Percentiles rank a stretch among this genome's conserved stretches.
phyloP scores from a whole-genome alignment of 2,113 vertebrate genomes.

The Aix galericulata region DNA sequence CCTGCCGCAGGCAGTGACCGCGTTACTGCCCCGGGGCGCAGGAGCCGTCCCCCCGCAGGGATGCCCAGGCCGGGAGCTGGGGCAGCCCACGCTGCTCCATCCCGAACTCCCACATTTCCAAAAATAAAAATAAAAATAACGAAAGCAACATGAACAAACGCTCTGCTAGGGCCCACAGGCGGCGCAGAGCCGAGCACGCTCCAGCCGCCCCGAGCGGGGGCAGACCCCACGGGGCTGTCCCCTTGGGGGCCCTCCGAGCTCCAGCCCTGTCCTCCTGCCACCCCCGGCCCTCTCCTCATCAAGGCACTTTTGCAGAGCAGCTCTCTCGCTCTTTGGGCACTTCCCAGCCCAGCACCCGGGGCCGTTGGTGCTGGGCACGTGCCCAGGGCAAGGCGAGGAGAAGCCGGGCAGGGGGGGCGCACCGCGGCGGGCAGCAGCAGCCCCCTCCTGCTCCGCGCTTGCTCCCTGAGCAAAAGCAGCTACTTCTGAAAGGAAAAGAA shows the following conservation, averaged over 20 bases:
- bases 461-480: slow-evolving; percentile 67
- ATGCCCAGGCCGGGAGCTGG: not conserved
- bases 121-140: rapidly evolving
- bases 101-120: not conserved
- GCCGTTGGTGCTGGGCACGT: not conserved
- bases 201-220: not conserved
- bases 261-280: not conserved
- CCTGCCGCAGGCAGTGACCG: not conserved
- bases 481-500: slow-evolving; percentile 57
- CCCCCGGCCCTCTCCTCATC: slow-evolving; percentile 15
- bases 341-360: not conserved
- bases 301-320: slow-evolving; percentile 71
- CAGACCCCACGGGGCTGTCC: not conserved
- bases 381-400: not conserved
- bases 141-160: not conserved
- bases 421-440: not conserved
- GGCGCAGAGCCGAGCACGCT: too few species aligned
- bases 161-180: not conserved
- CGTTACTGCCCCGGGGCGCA: too few species aligned
- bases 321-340: slow-evolving; percentile 60
- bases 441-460: not conserved
- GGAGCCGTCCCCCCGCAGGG: not conserved
- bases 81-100: not conserved
- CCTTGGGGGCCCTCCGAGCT: not conserved
- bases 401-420: not conserved